Conservation (phyloP, 2,113 vertebrate species). For the Tapirus terrestris region DNA sequence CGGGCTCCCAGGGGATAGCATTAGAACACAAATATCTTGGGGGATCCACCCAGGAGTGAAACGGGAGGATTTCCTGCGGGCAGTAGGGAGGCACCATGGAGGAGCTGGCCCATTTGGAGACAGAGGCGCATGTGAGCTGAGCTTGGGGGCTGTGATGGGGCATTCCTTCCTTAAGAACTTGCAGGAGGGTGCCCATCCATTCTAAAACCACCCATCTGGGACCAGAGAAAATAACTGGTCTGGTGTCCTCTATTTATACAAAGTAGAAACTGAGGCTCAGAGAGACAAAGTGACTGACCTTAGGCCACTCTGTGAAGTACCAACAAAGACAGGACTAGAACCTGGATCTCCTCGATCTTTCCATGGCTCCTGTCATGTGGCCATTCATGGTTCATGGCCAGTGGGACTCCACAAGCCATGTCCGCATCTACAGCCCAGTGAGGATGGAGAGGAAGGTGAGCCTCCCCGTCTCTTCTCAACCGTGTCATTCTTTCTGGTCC, state of each 20-base stretch:
- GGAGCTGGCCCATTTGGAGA: background rate
- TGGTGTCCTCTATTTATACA: background rate
- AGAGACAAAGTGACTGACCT: background rate
- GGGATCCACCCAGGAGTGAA: background rate
- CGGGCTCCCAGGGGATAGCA: background rate
- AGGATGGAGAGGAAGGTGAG: background rate
- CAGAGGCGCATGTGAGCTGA: rapidly evolving
- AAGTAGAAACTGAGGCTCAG: background rate
- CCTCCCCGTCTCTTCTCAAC: background rate
- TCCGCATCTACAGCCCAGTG: background rate
- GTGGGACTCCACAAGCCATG: background rate
- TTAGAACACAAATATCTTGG: background rate
- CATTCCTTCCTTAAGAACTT: background rate
- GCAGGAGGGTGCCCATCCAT: background rate
- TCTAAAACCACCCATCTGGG: background rate
- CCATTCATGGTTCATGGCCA: background rate
- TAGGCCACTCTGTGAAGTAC: background rate
- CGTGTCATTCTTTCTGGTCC: background rate
- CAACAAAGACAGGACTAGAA: background rate
- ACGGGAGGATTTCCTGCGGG: background rate
- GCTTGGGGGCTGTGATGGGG: background rate
- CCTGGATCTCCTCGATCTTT: background rate
- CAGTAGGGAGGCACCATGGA: background rate
- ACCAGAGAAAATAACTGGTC: background rate
- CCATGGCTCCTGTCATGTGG: background rate